These are phyloP conservation scores for Sparus aurata DNA, from an alignment of 2,797 vertebrate species.

Conservation along the genomic window DNA sequence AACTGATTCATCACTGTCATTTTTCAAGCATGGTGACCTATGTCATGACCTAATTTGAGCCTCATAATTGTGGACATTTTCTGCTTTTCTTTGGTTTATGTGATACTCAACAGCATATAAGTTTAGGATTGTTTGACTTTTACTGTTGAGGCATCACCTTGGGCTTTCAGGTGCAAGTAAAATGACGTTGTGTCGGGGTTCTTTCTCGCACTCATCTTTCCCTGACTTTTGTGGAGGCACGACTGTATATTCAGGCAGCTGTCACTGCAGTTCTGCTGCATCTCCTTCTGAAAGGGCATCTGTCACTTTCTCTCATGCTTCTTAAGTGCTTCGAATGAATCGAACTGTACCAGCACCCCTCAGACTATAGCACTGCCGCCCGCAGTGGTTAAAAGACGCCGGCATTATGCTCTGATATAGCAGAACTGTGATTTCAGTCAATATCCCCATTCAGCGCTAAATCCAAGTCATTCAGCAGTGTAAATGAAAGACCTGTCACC, in stretches of 20 bases:
- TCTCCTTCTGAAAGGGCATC: slow-evolving; percentile 70
- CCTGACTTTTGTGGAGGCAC: slow-evolving; percentile 19
- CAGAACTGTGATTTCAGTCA: slow-evolving; percentile 33
- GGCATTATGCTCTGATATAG: slow-evolving; percentile 24
- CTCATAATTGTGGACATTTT: background rate
- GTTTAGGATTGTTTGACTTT: background rate
- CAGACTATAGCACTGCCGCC: slow-evolving; percentile 48
- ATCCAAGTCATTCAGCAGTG: slow-evolving; percentile 12
- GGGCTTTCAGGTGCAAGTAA: background rate
- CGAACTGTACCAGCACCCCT: slow-evolving; percentile 38
- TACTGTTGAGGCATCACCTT: too few species aligned
- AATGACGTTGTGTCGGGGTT: background rate
- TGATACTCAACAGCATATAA: background rate
- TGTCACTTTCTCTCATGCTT: slow-evolving; percentile 62
- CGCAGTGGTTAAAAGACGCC: slow-evolving; percentile 33
- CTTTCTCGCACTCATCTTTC: background rate
- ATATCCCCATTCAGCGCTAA: slow-evolving; percentile 25
- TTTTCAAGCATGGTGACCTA: background rate
- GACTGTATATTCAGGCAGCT: slow-evolving; percentile 44
- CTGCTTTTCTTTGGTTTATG: background rate
- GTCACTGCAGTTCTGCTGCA: slow-evolving; percentile 40
- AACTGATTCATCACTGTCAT: background rate
- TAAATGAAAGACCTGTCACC: slow-evolving; percentile 14
- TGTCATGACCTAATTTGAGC: background rate
- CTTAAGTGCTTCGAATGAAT: slow-evolving; percentile 54